Evolutionary conservation across 1,140 invertebrate genomes (phyloP).

Genomic region (Drosophila sp.): DNA sequence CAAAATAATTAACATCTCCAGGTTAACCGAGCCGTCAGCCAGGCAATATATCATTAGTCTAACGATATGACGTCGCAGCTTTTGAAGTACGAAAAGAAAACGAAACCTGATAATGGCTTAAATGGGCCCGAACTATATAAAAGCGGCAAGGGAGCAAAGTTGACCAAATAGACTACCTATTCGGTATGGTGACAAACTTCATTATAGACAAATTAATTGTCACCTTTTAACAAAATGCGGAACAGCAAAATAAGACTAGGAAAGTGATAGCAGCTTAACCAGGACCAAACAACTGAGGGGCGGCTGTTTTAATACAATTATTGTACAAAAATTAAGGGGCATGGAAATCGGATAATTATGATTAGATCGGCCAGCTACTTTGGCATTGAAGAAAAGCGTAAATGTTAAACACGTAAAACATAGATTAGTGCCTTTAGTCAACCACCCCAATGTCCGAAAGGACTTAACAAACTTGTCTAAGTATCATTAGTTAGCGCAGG

Average conservation of each 20-base stretch:
- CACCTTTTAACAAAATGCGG: constrained; percentile 81
- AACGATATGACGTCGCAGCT: constrained; percentile 41
- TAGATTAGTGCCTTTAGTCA: constrained; percentile 79
- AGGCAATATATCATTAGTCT: constrained; percentile 74
- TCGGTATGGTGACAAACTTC: constrained; percentile 63
- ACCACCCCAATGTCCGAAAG: constrained; percentile 13
- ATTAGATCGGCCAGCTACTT: constrained; percentile 56
- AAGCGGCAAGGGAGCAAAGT: constrained; percentile 8
- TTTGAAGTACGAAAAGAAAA: constrained; percentile 19
- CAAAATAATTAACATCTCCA: constrained; percentile 79
- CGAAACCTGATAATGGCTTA: constrained; percentile 49
- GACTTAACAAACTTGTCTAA: constrained; percentile 33
- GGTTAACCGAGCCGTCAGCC: constrained; percentile 54
- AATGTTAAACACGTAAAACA: constrained; percentile 77
- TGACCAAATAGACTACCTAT: constrained; percentile 2
- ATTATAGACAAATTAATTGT: constrained; percentile 83
- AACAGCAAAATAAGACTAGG: constrained; percentile 26
- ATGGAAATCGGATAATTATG: constrained; percentile 77
- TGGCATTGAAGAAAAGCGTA: constrained; percentile 56
- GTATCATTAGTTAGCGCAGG: constrained; percentile 74
- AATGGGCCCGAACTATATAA: constrained; percentile 57
- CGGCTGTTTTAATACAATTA: constrained; percentile 75
- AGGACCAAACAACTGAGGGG: not conserved
- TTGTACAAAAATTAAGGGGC: constrained; percentile 52
- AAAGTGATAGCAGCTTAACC: constrained; percentile 20